Percentiles rank a stretch among this genome's conserved stretches.
These are phyloP conservation scores for Dryobota labecula DNA, from an alignment of 2,888 invertebrate genomes.

Conservation along the genomic window DNA sequence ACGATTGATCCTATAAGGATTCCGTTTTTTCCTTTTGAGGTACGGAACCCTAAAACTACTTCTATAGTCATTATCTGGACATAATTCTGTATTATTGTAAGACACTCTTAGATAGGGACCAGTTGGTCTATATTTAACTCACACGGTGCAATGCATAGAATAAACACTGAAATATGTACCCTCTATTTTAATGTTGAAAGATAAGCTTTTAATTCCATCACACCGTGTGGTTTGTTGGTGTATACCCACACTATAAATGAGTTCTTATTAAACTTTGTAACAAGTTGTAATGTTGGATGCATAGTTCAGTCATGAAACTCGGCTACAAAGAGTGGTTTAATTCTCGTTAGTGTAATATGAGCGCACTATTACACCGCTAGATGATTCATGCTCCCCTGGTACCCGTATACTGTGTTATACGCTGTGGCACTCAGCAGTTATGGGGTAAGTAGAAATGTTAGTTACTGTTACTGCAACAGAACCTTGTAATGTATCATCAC, in stretches of 20 bases:
- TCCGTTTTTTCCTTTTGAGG: too few species aligned
- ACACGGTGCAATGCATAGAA: not conserved
- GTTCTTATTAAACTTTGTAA: conserved; percentile 41
- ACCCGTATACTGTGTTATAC: conserved; percentile 32
- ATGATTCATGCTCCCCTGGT: conserved; percentile 61
- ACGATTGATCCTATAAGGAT: too few species aligned
- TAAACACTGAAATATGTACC: conserved; percentile 9
- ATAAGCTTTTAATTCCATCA: conserved; percentile 31
- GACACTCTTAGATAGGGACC: not conserved
- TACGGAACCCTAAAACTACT: too few species aligned
- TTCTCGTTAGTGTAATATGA: conserved; percentile 59
- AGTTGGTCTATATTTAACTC: not conserved
- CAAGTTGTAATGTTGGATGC: conserved; percentile 48
- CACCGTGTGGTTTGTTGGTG: too few species aligned
- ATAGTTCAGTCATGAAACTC: conserved; percentile 53
- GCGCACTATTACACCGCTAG: conserved; percentile 53
- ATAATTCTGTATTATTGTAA: not conserved
- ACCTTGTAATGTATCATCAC: conserved; percentile 20
- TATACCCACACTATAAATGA: conserved; percentile 17
- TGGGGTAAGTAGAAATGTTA: conserved; percentile 45
- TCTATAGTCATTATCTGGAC: not conserved
- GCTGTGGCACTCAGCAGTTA: conserved; percentile 48
- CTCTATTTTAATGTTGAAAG: conserved; percentile 7
- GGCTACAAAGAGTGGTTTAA: conserved; percentile 57
- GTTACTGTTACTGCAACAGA: conserved; percentile 31